Evolutionary conservation across 2,888 invertebrate species (phyloP).

Genomic region (Amphipyra berbera): DNA sequence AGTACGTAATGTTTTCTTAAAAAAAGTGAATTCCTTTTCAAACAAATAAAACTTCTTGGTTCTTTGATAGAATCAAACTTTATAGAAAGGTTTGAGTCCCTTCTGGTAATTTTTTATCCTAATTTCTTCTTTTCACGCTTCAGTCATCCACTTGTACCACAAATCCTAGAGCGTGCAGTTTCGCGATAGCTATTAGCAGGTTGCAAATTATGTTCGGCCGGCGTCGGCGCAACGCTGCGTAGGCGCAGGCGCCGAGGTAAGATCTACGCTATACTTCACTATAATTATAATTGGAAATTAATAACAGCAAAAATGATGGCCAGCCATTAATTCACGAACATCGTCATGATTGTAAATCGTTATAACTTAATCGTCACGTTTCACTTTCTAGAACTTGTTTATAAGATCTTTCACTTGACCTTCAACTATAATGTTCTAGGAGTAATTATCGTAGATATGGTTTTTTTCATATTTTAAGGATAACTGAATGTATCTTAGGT

Average conservation of each 20-base stretch:
- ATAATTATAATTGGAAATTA: slow-evolving; percentile 64
- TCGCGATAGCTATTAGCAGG: slow-evolving; percentile 81
- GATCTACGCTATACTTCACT: slow-evolving; percentile 53
- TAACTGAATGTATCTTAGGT: too few relatives aligned
- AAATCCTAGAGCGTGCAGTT: slow-evolving; percentile 54
- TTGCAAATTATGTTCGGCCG: slow-evolving; percentile 80
- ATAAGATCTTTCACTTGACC: slow-evolving; percentile 10
- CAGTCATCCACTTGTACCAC: slow-evolving; percentile 15
- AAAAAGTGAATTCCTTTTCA: too few relatives aligned
- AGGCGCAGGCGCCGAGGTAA: slow-evolving; percentile 79
- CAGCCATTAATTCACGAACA: slow-evolving; percentile 31
- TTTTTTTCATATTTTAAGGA: too few relatives aligned
- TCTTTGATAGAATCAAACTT: too few relatives aligned
- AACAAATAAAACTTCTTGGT: too few relatives aligned
- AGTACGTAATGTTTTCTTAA: too few relatives aligned
- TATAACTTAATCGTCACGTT: slow-evolving; percentile 39
- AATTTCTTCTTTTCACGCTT: neutral
- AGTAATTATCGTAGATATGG: neutral
- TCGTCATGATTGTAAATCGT: slow-evolving; percentile 35
- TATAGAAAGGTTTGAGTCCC: too few relatives aligned
- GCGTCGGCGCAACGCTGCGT: slow-evolving; percentile 67
- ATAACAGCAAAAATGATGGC: slow-evolving; percentile 53
- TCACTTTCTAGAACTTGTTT: slow-evolving; percentile 38
- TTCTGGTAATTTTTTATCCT: neutral
- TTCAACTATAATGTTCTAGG: slow-evolving; percentile 8